A percentile compares a stretch with the other conserved stretches of the same genome.
Evolutionary conservation across 1,140 invertebrate species (phyloP).

Genomic region (Platorchestia sp.): DNA sequence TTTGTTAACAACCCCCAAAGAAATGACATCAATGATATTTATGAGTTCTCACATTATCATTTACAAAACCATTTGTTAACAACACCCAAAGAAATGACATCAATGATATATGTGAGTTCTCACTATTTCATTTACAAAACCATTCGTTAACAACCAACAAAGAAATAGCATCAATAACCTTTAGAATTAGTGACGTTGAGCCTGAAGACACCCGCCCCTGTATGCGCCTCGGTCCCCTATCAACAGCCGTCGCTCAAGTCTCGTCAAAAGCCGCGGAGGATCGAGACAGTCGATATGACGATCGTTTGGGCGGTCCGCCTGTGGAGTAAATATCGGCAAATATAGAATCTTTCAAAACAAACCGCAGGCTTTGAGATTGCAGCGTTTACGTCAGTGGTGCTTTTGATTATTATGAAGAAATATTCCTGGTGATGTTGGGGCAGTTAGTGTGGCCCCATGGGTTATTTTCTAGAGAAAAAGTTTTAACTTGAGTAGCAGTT

Average conservation of each 20-base stretch:
- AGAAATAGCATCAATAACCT: background rate
- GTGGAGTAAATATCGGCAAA: background rate
- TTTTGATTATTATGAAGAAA: background rate
- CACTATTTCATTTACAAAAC: background rate
- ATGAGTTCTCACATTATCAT: background rate
- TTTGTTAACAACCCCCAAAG: too few species aligned
- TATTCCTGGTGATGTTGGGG: background rate
- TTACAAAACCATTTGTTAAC: background rate
- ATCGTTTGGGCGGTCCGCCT: background rate
- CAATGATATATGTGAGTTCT: background rate
- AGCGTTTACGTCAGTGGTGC: background rate
- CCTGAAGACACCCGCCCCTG: background rate
- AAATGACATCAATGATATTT: too few species aligned
- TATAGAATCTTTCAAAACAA: background rate
- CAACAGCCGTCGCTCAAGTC: background rate
- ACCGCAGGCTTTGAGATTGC: background rate
- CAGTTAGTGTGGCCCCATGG: too few species aligned
- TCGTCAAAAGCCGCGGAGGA: background rate
- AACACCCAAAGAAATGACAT: background rate
- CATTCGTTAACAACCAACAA: background rate
- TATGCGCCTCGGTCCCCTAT: background rate
- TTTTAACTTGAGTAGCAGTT: too few species aligned
- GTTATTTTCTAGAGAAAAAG: too few species aligned
- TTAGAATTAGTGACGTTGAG: background rate
- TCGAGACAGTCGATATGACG: background rate